phyloP scores from a whole-genome alignment of 2,888 invertebrate genomes.

The Ornithoptera priamus region DNA sequence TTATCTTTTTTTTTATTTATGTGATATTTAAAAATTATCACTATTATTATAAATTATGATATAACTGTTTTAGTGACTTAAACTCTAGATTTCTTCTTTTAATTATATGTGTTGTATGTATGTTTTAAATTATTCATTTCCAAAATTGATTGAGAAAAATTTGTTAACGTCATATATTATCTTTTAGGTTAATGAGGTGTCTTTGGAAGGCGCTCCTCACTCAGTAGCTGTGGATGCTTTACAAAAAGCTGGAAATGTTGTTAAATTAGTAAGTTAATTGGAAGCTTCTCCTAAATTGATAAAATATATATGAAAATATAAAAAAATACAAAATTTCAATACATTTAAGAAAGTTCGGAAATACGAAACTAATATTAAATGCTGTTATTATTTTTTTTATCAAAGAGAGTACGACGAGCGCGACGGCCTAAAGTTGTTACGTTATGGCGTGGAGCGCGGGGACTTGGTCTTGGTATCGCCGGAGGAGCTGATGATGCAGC shows the following conservation, averaged over 20 bases:
- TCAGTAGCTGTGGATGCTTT: conserved; percentile 97
- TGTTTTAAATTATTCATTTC: no score
- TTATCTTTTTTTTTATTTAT: background rate
- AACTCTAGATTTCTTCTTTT: no score
- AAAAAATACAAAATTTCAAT: no score
- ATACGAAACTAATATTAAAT: background rate
- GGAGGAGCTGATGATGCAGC: conserved; percentile 75
- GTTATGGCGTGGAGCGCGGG: conserved; percentile 69
- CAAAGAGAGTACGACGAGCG: conserved; percentile 67
- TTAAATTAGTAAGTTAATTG: conserved; percentile 87
- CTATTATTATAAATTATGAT: background rate
- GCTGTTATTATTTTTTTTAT: background rate
- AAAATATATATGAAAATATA: no score
- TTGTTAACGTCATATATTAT: background rate
- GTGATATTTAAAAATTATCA: background rate
- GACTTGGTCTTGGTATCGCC: conserved; percentile 72
- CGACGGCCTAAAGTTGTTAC: conserved; percentile 70
- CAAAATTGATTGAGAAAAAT: no score
- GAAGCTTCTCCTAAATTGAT: no score
- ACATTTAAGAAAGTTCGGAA: background rate
- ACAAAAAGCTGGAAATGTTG: conserved; percentile 96
- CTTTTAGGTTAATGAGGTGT: conserved; percentile 92
- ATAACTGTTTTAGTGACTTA: background rate
- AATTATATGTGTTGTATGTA: no score
- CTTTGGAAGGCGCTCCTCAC: conserved; percentile 96